phyloP scores from a whole-genome alignment of 2,797 vertebrate genomes.

The Cheirogaleus major region DNA sequence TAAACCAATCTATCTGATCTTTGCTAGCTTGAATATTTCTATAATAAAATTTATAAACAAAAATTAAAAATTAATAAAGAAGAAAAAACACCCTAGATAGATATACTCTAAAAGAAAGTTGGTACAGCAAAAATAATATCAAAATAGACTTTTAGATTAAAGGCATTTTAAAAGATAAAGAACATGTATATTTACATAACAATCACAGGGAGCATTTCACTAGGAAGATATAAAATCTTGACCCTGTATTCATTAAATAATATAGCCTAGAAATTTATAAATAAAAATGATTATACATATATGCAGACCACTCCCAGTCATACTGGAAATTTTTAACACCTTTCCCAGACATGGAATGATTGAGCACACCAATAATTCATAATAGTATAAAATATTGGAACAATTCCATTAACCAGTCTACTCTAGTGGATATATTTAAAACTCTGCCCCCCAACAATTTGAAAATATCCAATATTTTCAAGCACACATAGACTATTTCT shows the following conservation, averaged over 20 bases:
- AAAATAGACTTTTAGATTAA: not conserved
- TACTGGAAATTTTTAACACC: not conserved
- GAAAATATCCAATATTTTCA: not conserved
- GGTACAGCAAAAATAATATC: not conserved
- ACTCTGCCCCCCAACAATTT: not conserved
- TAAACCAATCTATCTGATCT: not conserved
- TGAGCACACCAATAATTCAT: not conserved
- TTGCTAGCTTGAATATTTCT: not conserved
- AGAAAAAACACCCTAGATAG: not conserved
- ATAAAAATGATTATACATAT: not conserved
- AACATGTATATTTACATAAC: not conserved
- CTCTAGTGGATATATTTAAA: not conserved
- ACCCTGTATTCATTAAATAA: not conserved
- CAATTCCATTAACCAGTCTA: not conserved
- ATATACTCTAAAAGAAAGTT: not conserved
- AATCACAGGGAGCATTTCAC: not conserved
- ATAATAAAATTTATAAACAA: not conserved
- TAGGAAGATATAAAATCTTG: not conserved
- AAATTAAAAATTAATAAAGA: not conserved
- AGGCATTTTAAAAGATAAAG: not conserved
- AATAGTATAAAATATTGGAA: not conserved
- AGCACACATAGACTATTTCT: not conserved
- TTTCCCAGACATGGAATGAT: not conserved
- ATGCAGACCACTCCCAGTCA: not conserved
- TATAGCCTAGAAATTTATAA: not conserved